Base-by-base conservation (phyloP, 2,113 vertebrate genomes). In the Pollimyrus isidori region DNA sequence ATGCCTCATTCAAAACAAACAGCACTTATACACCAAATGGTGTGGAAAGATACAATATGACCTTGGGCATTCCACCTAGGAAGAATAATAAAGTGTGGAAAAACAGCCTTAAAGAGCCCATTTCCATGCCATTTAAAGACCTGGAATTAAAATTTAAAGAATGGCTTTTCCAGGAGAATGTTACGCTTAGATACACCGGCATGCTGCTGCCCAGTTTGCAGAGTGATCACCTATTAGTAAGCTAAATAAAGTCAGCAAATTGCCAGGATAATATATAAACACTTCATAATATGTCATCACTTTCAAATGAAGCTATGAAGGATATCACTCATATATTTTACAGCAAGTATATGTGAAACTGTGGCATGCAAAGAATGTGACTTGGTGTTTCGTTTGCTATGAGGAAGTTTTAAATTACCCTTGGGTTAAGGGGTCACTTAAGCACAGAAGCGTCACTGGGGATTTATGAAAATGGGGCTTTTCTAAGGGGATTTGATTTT, bases 41-140 rank as follows among this genome's bases (percentile, higher is more conserved):
- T 95, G 95, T 95, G 95, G 96, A 96, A 96, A 95, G 94, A 95
- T 94, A 92, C 93, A 92, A 89, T 92, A 94, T 94, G 93, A 92
- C 93, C 91, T 80, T 91, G 92, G 92, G 93, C 93, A 93, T 93
- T 94, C 92, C 93, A 92, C 89, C 49, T 92, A 92, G 94, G 89
- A 92, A 91, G 94, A 93, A 90, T 92, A 90, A 92, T 91, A 87
- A 95, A 96, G 95, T 93, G 96, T 96, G 96, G 96, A 96, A 96
- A 95, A 95, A 94, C 4, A 73, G 91, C 93, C 94, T 93, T 88
- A 94, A 96, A 96, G 94, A 96, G 94, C 91, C 91, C 82, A 90
- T 94, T 94, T 95, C 91, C 69, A 93, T 93, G 82, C 89, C 90
- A 90, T 93, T 90, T 90, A 91, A 92, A 93, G 91, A 92, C n/a